Percentiles rank a stretch among this genome's conserved stretches.
These are phyloP conservation scores for Nomada flava DNA, from an alignment of 2,888 invertebrate species.

Conservation along the genomic window DNA sequence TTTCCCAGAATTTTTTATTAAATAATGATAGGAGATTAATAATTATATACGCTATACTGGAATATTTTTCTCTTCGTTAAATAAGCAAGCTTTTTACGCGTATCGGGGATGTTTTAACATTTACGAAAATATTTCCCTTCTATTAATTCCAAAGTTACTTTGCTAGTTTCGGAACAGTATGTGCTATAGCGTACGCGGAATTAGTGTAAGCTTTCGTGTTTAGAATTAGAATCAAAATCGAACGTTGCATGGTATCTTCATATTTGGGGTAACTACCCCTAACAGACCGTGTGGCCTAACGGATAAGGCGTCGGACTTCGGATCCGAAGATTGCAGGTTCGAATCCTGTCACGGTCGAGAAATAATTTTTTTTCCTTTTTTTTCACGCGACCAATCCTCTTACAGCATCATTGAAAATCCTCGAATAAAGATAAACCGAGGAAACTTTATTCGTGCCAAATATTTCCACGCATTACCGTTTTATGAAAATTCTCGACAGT, in stretches of 20 bases:
- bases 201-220: not conserved
- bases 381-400: not conserved
- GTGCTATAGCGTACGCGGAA: accelerated
- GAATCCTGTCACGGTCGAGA: conserved; percentile 85
- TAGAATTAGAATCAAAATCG: conserved; percentile 11
- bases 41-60: not conserved
- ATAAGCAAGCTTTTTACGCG: not conserved
- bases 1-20: not conserved
- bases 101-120: not conserved
- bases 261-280: conserved; percentile 74
- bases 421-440: no score
- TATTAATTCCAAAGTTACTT: not conserved
- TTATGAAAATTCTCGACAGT: not conserved
- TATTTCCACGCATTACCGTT: not conserved
- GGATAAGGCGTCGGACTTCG: conserved; percentile 89
- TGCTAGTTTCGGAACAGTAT: not conserved
- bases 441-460: not conserved
- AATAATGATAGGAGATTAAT: not conserved
- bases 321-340: conserved; percentile 86
- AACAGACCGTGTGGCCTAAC: conserved; percentile 88
- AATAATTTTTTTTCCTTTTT: conserved; percentile 11
- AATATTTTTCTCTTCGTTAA: not conserved
- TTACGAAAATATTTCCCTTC: not conserved
- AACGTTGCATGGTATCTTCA: conserved; percentile 21
- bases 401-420: not conserved